These are phyloP conservation scores for Rattus rattus DNA, from an alignment of 2,113 vertebrate species.

Conservation along the genomic window DNA sequence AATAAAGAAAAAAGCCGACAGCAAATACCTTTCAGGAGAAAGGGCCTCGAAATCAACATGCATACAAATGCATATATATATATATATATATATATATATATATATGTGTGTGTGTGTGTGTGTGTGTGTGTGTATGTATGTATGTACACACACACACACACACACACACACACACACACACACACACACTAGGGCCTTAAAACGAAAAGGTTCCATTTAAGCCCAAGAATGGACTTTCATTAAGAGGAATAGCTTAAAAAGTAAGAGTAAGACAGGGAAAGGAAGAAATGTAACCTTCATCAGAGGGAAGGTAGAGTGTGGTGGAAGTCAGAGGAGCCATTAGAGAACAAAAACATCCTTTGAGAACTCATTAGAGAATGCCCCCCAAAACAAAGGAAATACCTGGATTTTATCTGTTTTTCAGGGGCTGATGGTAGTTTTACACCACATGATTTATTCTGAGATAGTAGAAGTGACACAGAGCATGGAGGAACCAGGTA, in stretches of 20 bases:
- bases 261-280: background rate
- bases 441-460: background rate
- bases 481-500: background rate
- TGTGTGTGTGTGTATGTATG: background rate
- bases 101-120: background rate
- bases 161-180: too few species aligned
- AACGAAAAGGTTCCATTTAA: background rate
- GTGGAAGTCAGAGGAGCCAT: background rate
- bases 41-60: background rate
- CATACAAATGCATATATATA: too few species aligned
- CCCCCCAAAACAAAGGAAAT: background rate
- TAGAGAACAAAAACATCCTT: background rate
- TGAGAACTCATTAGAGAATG: background rate
- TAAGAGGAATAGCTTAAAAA: background rate
- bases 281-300: background rate
- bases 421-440: background rate
- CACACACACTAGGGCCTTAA: too few species aligned
- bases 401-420: background rate
- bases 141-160: too few species aligned
- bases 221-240: background rate
- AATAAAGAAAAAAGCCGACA: background rate
- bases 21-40: background rate
- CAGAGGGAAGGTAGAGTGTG: background rate
- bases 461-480: background rate
- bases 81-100: background rate